Percentiles rank a stretch among this genome's conserved stretches.
Conservation (phyloP, 37 sponge, comb jelly and placozoan species). For the Chondrosia reniformis region DNA sequence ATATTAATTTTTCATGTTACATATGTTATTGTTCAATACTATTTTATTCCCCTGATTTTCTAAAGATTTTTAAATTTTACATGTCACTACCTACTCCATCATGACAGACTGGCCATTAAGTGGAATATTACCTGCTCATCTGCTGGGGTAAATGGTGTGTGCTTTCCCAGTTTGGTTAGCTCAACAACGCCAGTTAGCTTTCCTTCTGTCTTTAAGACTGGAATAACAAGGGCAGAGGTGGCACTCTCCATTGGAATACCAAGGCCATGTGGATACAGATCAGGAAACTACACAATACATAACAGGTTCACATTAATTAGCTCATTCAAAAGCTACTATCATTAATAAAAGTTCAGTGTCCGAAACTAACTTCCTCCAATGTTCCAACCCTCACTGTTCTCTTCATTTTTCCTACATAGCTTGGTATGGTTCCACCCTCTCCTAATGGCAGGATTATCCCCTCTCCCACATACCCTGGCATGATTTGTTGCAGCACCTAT, state of each 20-base stretch:
- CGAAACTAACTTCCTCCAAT: constrained; percentile 9
- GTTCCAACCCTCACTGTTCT: background rate
- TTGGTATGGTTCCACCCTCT: constrained; percentile 28
- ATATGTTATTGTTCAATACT: too few relatives aligned
- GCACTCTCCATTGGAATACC: background rate
- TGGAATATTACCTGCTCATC: constrained; percentile 20
- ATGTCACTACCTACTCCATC: background rate
- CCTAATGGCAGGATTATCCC: background rate
- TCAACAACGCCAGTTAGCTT: constrained; percentile 27
- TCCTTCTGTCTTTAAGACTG: constrained; percentile 10
- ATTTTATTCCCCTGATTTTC: background rate
- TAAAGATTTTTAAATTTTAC: background rate
- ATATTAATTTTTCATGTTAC: too few relatives aligned
- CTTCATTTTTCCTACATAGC: constrained; percentile 26
- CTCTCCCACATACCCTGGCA: too few relatives aligned
- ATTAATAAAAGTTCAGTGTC: background rate
- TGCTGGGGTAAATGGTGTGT: constrained; percentile 20
- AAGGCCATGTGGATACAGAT: background rate
- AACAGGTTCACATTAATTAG: background rate
- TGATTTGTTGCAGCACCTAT: background rate
- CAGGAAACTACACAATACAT: background rate
- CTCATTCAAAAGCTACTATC: background rate
- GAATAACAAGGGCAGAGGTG: constrained; percentile 23
- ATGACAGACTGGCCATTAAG: background rate
- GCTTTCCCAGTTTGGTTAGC: background rate